These are phyloP conservation scores for Lagodon rhomboides DNA, from an alignment of 2,797 vertebrate species.

Conservation along the genomic window DNA sequence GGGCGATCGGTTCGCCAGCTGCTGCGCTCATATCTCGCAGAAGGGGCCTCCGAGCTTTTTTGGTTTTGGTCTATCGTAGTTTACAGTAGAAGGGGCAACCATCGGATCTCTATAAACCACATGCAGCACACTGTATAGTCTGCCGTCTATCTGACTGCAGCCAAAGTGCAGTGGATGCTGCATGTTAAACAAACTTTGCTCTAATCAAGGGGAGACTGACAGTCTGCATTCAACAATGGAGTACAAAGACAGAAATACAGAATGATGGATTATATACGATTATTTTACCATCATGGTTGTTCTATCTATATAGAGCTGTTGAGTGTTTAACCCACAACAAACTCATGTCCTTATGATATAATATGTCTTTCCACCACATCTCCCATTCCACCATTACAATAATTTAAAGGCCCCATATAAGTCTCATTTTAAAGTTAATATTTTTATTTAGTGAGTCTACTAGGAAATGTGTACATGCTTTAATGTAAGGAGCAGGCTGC, in stretches of 20 bases:
- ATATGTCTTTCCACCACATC: neutral
- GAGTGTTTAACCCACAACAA: constrained; percentile 29
- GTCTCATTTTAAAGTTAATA: too few species aligned
- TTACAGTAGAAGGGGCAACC: constrained; percentile 55
- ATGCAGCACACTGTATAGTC: constrained; percentile 44
- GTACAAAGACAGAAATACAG: constrained; percentile 40
- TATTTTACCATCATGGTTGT: constrained; percentile 41
- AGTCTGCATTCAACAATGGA: constrained; percentile 47
- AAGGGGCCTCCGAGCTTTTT: constrained; percentile 25
- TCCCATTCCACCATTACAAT: too few species aligned
- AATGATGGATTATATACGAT: constrained; percentile 47
- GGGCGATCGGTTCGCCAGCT: constrained; percentile 13
- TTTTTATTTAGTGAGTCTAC: too few species aligned
- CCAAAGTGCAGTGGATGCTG: constrained; percentile 25
- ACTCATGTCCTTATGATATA: neutral
- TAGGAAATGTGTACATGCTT: too few species aligned
- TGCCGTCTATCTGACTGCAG: constrained; percentile 42
- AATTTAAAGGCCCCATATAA: too few species aligned
- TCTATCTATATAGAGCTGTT: neutral
- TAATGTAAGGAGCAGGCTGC: too few species aligned
- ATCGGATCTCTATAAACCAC: constrained; percentile 55
- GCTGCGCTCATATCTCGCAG: constrained; percentile 27
- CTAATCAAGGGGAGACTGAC: constrained; percentile 46
- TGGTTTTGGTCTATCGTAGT: constrained; percentile 38
- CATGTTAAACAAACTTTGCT: constrained; percentile 32